Base-by-base conservation (phyloP, 2,797 vertebrate species). In the Scyliorhinus canicula region DNA sequence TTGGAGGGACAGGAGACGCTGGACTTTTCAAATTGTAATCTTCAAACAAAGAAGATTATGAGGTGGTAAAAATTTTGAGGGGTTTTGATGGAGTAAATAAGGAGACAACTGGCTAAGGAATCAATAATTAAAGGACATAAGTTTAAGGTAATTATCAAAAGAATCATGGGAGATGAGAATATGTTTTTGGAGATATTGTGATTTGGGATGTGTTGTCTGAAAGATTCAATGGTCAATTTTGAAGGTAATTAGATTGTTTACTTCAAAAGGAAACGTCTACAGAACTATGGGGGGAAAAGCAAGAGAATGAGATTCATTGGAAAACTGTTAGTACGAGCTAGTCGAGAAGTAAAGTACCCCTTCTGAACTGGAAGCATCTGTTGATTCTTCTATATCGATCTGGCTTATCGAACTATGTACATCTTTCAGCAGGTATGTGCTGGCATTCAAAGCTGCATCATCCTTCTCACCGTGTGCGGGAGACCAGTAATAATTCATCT, bases 401-500 rank as follows among this genome's bases (percentile, higher is more conserved):
- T 91, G 88, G 60, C 88, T 91, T 11, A 91, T 35, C 14, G 65
- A 69, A 74, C 31, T 16, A 2, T 35, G 28, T 1, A 67, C 44
- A 0, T 50, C 93, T 44, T 74, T 71, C 44, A 74, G 93, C 6
- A 94, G 93, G 16, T 21, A 14, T 9, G 12, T 16, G 16, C 14
- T n/a, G 35, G 93, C 93, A 31, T 94, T 71, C n/a, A 28, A 35
- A n/a, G 93, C 93, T 94, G 67, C 65, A 19, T 55, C 93, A 69
- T 94, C 67, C 26, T 1, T 5, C 5, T 71, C 47, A 0, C 96
- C 96, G 0, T 95, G 96, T 91, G 95, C 95, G 1, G 98, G 98
- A n/a, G 95, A 96, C 97, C 97, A 97, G 95, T 98, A 97, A 95
- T 98, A 98, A 96, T 96, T 97, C 95, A 93, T 97, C 95, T 96